A percentile compares a stretch with the other conserved stretches of the same genome.
Conservation (phyloP, 2,888 invertebrate genomes). For the Biston stratarius region DNA sequence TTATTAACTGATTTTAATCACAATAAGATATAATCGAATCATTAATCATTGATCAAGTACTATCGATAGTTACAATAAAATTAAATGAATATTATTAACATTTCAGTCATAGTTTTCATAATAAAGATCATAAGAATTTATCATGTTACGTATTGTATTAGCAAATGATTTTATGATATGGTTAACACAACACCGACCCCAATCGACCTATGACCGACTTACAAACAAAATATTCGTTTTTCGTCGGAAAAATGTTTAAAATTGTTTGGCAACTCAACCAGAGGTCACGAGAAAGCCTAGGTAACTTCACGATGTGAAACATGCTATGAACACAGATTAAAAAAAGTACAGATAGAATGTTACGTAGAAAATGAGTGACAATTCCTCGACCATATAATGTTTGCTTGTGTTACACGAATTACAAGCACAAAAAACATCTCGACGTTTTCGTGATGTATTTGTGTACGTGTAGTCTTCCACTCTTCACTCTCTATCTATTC, state of each 20-base stretch:
- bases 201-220: constrained; percentile 68
- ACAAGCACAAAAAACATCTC: no score
- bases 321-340: constrained; percentile 11
- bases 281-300: constrained; percentile 81
- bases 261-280: constrained; percentile 71
- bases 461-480: no score
- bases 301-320: constrained; percentile 17
- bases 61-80: not conserved
- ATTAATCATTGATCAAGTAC: not conserved
- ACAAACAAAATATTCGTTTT: constrained; percentile 66
- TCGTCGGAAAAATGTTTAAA: constrained; percentile 61
- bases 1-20: not conserved
- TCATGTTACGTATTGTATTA: constrained; percentile 17
- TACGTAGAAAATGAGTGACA: no score
- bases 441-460: no score
- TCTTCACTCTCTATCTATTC: no score
- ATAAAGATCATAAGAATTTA: constrained; percentile 23
- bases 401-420: no score
- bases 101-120: constrained; percentile 26
- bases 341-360: no score
- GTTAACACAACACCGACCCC: constrained; percentile 45
- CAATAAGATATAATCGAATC: not conserved
- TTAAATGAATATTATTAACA: constrained; percentile 11
- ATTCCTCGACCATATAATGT: no score
- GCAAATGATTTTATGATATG: constrained; percentile 15